These are phyloP conservation scores for Pachyseris speciosa DNA, from an alignment of 64 coral and sea anemone genomes.

Conservation along the genomic window DNA sequence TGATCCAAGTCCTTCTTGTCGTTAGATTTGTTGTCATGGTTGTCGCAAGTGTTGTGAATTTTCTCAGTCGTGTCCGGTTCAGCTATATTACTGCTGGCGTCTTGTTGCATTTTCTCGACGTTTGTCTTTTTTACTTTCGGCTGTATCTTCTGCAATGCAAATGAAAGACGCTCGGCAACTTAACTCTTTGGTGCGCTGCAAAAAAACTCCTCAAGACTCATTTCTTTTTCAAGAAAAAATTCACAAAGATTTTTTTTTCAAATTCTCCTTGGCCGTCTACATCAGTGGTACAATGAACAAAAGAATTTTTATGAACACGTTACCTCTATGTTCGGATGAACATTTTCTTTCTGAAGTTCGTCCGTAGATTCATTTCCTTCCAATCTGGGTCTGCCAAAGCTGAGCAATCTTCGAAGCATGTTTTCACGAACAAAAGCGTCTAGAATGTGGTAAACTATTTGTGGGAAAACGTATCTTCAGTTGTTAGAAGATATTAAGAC, in stretches of 20 bases:
- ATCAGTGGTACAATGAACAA: no score
- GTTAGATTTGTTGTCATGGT: background rate
- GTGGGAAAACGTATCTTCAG: background rate
- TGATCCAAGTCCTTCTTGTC: background rate
- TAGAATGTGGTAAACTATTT: conserved; percentile 8
- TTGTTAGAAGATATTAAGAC: background rate
- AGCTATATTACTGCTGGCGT: background rate
- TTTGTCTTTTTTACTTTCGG: background rate
- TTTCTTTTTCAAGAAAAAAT: no score
- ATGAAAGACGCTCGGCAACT: background rate
- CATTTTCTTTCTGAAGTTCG: background rate
- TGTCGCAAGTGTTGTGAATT: background rate
- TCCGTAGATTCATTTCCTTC: background rate
- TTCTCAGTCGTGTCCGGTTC: background rate
- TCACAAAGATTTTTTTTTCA: no score
- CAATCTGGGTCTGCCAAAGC: background rate
- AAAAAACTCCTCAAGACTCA: no score
- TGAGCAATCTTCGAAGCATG: conserved; percentile 38
- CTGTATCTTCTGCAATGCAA: background rate
- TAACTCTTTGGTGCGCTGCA: no score
- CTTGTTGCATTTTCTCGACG: background rate
- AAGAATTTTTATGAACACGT: background rate
- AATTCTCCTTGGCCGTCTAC: no score
- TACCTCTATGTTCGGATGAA: background rate
- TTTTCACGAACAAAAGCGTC: conserved; percentile 26